Percentiles rank a stretch among this genome's conserved stretches.
These are phyloP conservation scores for Exephanes ischioxanthus DNA, from an alignment of 2,888 invertebrate genomes.

Conservation along the genomic window DNA sequence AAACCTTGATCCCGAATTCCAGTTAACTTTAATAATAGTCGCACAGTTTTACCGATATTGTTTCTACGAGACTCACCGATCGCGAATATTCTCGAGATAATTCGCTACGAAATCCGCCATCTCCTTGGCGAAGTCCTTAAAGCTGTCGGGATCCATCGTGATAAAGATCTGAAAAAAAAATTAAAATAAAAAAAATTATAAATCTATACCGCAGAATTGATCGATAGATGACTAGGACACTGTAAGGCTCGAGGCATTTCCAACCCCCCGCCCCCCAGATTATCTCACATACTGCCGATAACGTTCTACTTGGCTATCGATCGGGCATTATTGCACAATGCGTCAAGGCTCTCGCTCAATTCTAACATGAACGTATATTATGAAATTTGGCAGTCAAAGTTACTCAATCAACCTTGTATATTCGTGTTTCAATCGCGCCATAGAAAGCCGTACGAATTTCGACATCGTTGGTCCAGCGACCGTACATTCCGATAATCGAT, in stretches of 20 bases:
- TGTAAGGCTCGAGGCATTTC: neutral
- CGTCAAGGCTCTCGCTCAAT: neutral
- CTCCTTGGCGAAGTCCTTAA: slow-evolving; percentile 95
- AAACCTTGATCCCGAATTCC: slow-evolving; percentile 66
- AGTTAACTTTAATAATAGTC: slow-evolving; percentile 45
- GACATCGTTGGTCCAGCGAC: slow-evolving; percentile 13
- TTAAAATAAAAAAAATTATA: neutral
- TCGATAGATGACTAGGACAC: neutral
- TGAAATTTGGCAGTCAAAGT: slow-evolving; percentile 54
- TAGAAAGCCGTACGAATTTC: slow-evolving; percentile 2
- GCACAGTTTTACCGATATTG: slow-evolving; percentile 1
- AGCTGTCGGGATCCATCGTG: slow-evolving; percentile 92
- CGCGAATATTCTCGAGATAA: slow-evolving; percentile 97
- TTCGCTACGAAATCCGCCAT: slow-evolving; percentile 98
- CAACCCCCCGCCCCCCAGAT: neutral
- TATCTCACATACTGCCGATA: neutral
- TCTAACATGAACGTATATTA: slow-evolving; percentile 16
- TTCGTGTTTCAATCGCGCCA: slow-evolving; percentile 18
- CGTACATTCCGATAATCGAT: neutral
- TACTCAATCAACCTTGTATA: slow-evolving; percentile 61
- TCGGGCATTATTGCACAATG: slow-evolving; percentile 2
- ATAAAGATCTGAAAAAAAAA: slow-evolving; percentile 39
- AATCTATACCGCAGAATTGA: neutral
- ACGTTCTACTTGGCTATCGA: slow-evolving; percentile 7
- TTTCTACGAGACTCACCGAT: slow-evolving; percentile 88